Evolutionary conservation across 1,140 invertebrate genomes (phyloP), one percentile per base, ranked within the genome.

Genomic region (Reticulitermes speratus): DNA sequence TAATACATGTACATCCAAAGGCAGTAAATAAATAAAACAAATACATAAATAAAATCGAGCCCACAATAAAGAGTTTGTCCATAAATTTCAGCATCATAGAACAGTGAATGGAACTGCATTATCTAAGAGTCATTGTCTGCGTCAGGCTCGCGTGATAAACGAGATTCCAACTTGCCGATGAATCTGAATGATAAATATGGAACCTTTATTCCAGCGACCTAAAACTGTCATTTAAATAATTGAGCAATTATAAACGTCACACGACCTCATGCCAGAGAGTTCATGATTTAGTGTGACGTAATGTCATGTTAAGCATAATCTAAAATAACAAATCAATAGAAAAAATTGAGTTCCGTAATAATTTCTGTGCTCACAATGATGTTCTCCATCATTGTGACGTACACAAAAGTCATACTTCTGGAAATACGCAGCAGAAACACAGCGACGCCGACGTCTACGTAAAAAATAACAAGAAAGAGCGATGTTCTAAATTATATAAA

Each of bases 191-290:
- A 65, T 25, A 21, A 8, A 65, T 23, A 65, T n/a, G 59, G 21
- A 65, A 21, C 19, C 21, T 65, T 65, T 65, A 8, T 19, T 65
- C 25, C 7, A 8, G 25, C 59, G 59, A 65, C 59, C 59, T 65
- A 21, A 65, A 65, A 65, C 59, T 65, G 59, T 65, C 59, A 65
- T 65, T 65, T 65, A 65, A 65, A 65, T 65, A 65, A 65, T 65
- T 65, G 25, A 65, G 19, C 19, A 65, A 65, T 65, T 65, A 65
- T 8, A n/a, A 23, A 65, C 59, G 59, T 65, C 59, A 65, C 59
- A 16, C 7, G 21, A 65, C 8, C 21, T n/a, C 25, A 65, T 25
- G 19, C 19, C 8, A 23, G 1, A 19, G 21, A 8, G 19, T 8
- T 23, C 59, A n/a, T 65, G 59, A 65, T 65, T 65, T 65, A 65